Percentiles rank a stretch among this genome's conserved stretches.
Evolutionary conservation across 2,888 invertebrate species (phyloP).

Genomic region (Isotomurus palustris): DNA sequence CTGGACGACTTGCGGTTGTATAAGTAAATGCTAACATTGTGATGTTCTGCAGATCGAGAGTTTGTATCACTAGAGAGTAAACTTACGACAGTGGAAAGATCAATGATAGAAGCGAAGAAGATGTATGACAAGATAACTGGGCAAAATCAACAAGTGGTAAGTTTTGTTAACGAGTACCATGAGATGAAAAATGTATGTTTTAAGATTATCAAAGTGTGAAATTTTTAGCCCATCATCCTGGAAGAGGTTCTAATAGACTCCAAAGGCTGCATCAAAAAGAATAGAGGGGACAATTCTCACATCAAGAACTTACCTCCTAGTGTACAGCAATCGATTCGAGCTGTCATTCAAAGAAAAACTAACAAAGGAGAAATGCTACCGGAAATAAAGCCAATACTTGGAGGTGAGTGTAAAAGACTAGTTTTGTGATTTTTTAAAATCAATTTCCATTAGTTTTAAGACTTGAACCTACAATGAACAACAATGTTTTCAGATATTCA

Average conservation of each 20-base stretch:
- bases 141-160: conserved; percentile 1
- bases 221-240: conserved; percentile 14
- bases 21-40: background rate
- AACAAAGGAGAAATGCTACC: background rate
- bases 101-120: conserved; percentile 3
- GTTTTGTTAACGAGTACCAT: no score
- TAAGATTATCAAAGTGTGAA: no score
- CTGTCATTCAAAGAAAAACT: background rate
- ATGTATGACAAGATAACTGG: conserved; percentile 8
- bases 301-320: conserved; percentile 5
- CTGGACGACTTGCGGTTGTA: no score
- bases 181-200: no score
- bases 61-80: background rate
- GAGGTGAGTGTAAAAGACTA: no score
- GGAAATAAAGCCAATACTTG: background rate
- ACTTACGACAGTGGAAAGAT: background rate
- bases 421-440: no score
- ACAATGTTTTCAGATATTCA: no score
- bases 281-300: conserved; percentile 1
- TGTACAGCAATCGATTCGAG: background rate
- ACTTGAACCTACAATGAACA: background rate
- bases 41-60: background rate
- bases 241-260: conserved; percentile 28
- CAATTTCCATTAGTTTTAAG: no score
- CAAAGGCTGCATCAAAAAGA: conserved; percentile 12